Evolutionary conservation across 2,113 vertebrate genomes (phyloP), one percentile per base, ranked within the genome.

Genomic region (Silurus meridionalis): DNA sequence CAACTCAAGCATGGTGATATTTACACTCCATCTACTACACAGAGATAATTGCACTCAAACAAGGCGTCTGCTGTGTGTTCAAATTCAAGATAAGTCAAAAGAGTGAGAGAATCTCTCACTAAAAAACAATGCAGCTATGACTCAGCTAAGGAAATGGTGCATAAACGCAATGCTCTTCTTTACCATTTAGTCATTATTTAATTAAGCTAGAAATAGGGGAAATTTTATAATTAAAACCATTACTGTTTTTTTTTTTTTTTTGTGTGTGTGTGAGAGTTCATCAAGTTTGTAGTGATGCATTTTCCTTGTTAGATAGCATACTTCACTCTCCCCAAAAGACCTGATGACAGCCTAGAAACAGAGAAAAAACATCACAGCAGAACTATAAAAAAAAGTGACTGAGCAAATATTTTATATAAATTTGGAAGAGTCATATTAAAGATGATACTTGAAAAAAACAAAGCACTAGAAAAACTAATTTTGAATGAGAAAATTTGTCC

Each of bases 11-110:
- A 77, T 11, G 69, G 72, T 50, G 63, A 85, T 89, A 85, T 87
- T 86, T 86, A 82, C 85, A 85, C 72, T 80, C 58, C 17, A 53
- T 66, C 61, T 85, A 74, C 55, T 85, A 80, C 37, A 25, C 57
- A 46, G 72, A 87, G 75, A 89, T 89, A 89, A 87, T 87, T 87
- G 80, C 86, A 64, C 83, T 87, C 88, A 87, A 83, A 87, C 85
- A 87, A 61, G 58, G 72, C 23, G 53, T 75, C 52, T 71, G 83
- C 83, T 78, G 66, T 71, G 71, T 83, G 66, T 53, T 85, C 53
- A 85, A 71, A 60, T 82, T 37, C 83, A 63, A 83, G 57, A 82
- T 23, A 82, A 75, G 17, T 87, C 74, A 61, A 72, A 75, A 21
- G 64, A 87, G 61, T 48, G 57, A 74, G 75, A 82, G 21, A 48